Evolutionary conservation across 2,113 vertebrate species (phyloP).

Genomic region (Tretioscincus oriximinensis): DNA sequence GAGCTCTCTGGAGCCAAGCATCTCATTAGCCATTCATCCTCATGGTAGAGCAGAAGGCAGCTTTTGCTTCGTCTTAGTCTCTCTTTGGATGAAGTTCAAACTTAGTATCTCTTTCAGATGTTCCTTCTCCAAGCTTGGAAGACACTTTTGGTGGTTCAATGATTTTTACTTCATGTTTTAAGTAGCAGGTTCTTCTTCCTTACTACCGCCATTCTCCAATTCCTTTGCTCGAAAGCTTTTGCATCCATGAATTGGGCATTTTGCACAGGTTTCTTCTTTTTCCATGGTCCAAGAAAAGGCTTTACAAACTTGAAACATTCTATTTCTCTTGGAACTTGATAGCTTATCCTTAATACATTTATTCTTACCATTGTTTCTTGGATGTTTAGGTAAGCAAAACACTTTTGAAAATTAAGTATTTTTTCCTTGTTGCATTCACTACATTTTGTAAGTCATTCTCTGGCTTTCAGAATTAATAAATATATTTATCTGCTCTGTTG

Average conservation of each 20-base stretch:
- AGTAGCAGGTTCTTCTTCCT: constrained; percentile 39
- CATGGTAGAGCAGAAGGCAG: constrained; percentile 82
- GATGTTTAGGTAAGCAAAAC: constrained; percentile 75
- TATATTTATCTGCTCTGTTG: background rate
- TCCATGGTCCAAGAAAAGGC: constrained; percentile 58
- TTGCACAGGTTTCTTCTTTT: constrained; percentile 52
- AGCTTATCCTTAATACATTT: constrained; percentile 52
- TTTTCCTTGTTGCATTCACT: constrained; percentile 22
- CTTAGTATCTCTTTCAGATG: constrained; percentile 60
- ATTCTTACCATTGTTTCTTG: constrained; percentile 53
- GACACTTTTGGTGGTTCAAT: constrained; percentile 70
- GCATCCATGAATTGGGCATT: constrained; percentile 54
- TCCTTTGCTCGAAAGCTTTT: constrained; percentile 36
- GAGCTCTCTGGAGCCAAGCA: constrained; percentile 83
- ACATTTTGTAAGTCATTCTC: background rate
- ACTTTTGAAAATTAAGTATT: constrained; percentile 44
- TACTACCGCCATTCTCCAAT: constrained; percentile 21
- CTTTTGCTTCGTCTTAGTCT: constrained; percentile 76
- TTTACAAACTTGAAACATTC: constrained; percentile 54
- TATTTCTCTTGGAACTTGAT: constrained; percentile 58
- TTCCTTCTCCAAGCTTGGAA: constrained; percentile 48
- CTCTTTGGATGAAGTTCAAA: constrained; percentile 87
- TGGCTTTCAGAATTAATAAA: constrained; percentile 9
- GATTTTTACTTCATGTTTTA: constrained; percentile 48
- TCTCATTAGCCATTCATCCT: constrained; percentile 96